Base-by-base conservation (phyloP, 2,113 vertebrate genomes). In the Lamprotornis superbus region DNA sequence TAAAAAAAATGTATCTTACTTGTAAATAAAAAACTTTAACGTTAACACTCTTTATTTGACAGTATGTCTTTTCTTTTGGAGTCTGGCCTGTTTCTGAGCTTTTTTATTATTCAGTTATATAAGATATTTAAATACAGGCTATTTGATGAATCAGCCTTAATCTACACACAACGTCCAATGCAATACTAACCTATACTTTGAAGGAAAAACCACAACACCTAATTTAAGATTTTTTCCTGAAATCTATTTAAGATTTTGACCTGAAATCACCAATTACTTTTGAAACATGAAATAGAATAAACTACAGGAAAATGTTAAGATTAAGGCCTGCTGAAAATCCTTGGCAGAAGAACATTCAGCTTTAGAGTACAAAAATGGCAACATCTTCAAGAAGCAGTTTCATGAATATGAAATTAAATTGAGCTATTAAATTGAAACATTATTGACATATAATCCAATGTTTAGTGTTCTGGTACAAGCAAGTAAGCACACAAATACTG, bases 191-290 rank as follows among this genome's bases (percentile, higher is more conserved):
- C 13, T 5, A 6, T 33, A 46, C 9, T 71, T 44, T 22, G 15
- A 61, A 70, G 70, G 59, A 95, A 37, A 77, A 90, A 50, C 3
- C 17, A 31, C 13, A 59, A 28, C 10, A 73, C 16, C 14, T 59
- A 46, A 55, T 28, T 79, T 59, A 78, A 92, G 63, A 55, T 37
- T 69, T 60, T 90, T 61, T 67, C 40, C 64, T 79, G 60, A 85
- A 52, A 52, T 17, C 27, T 52, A 52, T 52, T 52, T 16, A 52
- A 52, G 25, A 28, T 28, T 28, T 52, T 52, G 50, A 52, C 30
- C 28, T 83, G 35, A 96, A 94, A 42, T 52, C 60, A 94, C n/a
- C 77, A 87, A 56, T 64, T 83, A 70, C 46, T 85, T 73, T 35
- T 46, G n/a, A 91, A 88, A 76, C 8, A 30, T 20, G 9, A 79